Evolutionary conservation across 2,888 invertebrate species (phyloP).

Genomic region (Oxytorus armatus): DNA sequence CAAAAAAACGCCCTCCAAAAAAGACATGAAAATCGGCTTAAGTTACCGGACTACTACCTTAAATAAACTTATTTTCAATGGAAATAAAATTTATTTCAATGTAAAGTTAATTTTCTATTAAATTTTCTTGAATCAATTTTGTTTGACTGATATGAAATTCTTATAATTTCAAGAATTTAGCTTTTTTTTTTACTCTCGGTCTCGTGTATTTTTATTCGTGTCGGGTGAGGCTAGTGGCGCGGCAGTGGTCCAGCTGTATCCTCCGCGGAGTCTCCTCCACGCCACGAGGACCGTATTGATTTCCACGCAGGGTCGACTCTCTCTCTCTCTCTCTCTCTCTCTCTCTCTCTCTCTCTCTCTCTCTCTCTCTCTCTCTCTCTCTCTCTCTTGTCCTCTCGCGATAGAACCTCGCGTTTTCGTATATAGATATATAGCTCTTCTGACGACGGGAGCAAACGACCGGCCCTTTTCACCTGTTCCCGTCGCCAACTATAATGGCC

Average conservation of each 20-base stretch:
- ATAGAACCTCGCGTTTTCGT: constrained; percentile 46
- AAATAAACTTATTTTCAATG: too few relatives aligned
- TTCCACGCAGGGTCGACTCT: constrained; percentile 64
- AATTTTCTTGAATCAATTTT: not conserved
- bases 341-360: too few relatives aligned
- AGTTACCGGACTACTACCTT: too few relatives aligned
- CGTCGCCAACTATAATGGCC: constrained; percentile 42
- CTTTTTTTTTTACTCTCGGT: constrained; percentile 9
- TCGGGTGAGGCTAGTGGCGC: constrained; percentile 59
- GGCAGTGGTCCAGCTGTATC: constrained; percentile 62
- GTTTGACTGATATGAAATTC: not conserved
- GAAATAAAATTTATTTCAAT: too few relatives aligned
- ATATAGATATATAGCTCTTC: constrained; percentile 15
- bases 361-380: too few relatives aligned
- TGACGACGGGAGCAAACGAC: constrained; percentile 45
- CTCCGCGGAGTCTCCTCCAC: constrained; percentile 59
- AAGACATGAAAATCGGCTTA: too few relatives aligned
- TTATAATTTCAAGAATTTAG: not conserved
- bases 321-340: too few relatives aligned
- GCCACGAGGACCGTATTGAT: constrained; percentile 67
- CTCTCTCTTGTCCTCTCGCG: too few relatives aligned
- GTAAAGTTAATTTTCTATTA: too few relatives aligned
- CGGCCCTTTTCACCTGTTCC: constrained; percentile 59
- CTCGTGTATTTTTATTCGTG: not conserved
- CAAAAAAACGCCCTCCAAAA: too few relatives aligned